Conservation (phyloP, 1,140 invertebrate species). For the Pantala flavescens region DNA sequence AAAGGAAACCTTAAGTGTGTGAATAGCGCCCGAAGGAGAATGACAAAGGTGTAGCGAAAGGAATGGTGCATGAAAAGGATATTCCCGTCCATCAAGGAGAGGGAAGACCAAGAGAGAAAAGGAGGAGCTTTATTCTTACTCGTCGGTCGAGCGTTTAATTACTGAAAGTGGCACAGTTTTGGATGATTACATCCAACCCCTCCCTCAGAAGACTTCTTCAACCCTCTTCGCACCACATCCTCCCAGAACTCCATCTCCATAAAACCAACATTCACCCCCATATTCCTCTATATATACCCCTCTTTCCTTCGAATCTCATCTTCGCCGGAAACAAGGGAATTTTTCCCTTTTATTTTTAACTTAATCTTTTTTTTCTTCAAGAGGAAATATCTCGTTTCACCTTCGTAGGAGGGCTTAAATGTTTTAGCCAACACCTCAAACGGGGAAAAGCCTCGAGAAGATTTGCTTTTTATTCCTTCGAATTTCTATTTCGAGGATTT, state of each 20-base stretch:
- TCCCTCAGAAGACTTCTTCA: background rate
- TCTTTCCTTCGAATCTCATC: background rate
- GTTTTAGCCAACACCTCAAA: too few species aligned
- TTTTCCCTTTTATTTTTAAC: too few species aligned
- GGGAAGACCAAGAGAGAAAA: background rate
- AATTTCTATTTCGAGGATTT: too few species aligned
- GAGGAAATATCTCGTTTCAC: too few species aligned
- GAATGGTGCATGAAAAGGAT: background rate
- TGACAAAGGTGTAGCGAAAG: background rate
- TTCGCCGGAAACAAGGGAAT: too few species aligned
- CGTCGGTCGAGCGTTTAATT: constrained; percentile 3
- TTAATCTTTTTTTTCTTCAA: too few species aligned
- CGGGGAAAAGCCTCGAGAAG: too few species aligned
- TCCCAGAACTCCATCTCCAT: background rate
- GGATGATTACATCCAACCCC: constrained; percentile 2
- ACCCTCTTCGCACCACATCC: background rate
- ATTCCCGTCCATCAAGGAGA: too few species aligned
- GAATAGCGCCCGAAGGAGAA: too few species aligned
- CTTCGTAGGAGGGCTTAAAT: too few species aligned
- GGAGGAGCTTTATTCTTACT: background rate
- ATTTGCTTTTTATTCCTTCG: too few species aligned
- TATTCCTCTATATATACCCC: background rate
- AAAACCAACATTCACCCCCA: background rate
- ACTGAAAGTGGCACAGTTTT: constrained; percentile 9
- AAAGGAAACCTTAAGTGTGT: too few species aligned